These are phyloP conservation scores for Amphibalanus amphitrite DNA, from an alignment of 1,140 invertebrate genomes.

Conservation along the genomic window DNA sequence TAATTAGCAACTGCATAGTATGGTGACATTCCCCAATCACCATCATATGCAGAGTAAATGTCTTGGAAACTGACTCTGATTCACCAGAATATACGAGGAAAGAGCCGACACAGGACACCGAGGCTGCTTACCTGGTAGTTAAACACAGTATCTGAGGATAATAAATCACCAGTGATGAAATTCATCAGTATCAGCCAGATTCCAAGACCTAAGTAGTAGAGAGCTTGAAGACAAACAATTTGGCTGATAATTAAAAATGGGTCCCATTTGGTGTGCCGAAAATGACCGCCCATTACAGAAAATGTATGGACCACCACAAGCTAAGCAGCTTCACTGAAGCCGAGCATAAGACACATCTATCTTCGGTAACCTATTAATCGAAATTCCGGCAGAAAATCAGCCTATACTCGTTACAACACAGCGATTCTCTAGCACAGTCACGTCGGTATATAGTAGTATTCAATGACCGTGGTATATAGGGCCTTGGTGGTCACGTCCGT, in stretches of 20 bases:
- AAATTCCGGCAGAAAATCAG: too few species aligned
- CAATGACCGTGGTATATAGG: too few species aligned
- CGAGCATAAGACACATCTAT: too few species aligned
- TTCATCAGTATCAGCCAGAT: conserved; percentile 61
- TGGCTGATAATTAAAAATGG: conserved; percentile 75
- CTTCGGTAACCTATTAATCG: too few species aligned
- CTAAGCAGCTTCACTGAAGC: too few species aligned
- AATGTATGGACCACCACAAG: too few species aligned
- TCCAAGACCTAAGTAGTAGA: conserved; percentile 67
- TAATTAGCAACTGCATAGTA: background rate
- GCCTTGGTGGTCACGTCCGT: too few species aligned
- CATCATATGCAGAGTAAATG: too few species aligned
- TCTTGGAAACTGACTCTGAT: conserved; percentile 4
- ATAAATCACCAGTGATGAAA: conserved; percentile 47
- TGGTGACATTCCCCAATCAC: background rate
- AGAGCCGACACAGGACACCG: background rate
- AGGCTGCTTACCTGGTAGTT: conserved; percentile 57
- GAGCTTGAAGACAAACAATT: conserved; percentile 63
- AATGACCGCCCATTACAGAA: conserved; percentile 64
- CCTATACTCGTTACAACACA: too few species aligned
- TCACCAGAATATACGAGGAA: conserved; percentile 13
- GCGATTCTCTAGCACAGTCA: too few species aligned
- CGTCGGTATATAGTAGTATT: too few species aligned
- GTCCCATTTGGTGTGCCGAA: conserved; percentile 88
- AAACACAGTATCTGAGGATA: conserved; percentile 69